Conservation (phyloP, 2,113 vertebrate species). For the Menidia beryllina region DNA sequence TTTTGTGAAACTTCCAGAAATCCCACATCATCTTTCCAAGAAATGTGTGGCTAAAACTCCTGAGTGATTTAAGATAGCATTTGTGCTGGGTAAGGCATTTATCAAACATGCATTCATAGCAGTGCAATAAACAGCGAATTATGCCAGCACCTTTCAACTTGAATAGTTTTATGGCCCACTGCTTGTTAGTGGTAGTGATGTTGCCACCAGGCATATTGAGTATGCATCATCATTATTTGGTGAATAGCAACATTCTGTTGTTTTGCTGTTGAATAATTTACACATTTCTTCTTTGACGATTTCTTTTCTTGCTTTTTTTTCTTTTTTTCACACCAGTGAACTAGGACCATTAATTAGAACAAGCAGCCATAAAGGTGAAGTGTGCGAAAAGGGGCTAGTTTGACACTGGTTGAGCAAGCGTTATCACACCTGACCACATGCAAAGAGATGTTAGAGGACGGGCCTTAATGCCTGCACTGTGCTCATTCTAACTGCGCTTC, state of each 20-base stretch:
- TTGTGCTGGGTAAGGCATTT: not conserved
- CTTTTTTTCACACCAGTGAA: conserved; percentile 35
- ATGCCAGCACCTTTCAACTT: conserved; percentile 12
- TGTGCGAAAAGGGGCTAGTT: conserved; percentile 31
- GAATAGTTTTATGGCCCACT: conserved; percentile 33
- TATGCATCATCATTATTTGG: conserved; percentile 16
- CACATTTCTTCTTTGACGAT: conserved; percentile 20
- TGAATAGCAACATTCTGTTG: conserved; percentile 33
- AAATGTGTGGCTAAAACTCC: not conserved
- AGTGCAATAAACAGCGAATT: conserved; percentile 8
- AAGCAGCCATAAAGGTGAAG: conserved; percentile 30
- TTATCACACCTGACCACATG: conserved; percentile 8
- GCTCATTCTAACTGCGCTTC: conserved; percentile 16
- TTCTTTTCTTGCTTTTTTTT: conserved; percentile 40
- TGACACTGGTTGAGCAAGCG: not conserved
- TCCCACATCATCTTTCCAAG: too few relatives aligned
- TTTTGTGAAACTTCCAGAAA: too few relatives aligned
- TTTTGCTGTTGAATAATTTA: conserved; percentile 42
- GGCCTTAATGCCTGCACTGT: conserved; percentile 18
- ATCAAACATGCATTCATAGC: conserved; percentile 13
- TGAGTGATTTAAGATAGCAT: not conserved
- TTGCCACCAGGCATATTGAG: conserved; percentile 37
- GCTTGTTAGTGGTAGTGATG: conserved; percentile 31
- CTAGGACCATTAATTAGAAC: conserved; percentile 36
- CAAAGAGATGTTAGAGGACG: conserved; percentile 9